These are phyloP conservation scores for Thalassoma bifasciatum DNA, from an alignment of 2,113 vertebrate species.

Conservation along the genomic window DNA sequence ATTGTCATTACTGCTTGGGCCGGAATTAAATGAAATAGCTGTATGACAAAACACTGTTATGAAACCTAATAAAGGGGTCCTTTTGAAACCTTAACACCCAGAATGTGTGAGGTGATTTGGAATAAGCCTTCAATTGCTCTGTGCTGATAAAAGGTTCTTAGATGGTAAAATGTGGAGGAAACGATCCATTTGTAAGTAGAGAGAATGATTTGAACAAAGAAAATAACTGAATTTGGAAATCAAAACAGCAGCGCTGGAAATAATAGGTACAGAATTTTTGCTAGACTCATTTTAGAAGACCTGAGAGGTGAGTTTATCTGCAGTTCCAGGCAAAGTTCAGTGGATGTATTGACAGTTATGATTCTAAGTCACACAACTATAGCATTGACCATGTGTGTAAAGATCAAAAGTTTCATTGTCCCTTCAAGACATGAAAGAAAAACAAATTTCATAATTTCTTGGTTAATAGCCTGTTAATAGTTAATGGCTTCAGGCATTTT, in stretches of 20 bases:
- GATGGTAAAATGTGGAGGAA: background rate
- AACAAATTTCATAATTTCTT: no score
- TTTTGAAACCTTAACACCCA: background rate
- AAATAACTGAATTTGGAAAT: background rate
- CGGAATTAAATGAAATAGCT: constrained; percentile 6
- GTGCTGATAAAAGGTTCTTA: background rate
- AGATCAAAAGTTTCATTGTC: no score
- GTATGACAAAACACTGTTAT: background rate
- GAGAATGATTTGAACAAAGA: background rate
- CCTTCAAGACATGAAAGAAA: no score
- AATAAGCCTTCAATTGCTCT: constrained; percentile 4
- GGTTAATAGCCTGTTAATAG: no score
- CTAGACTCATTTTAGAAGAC: background rate
- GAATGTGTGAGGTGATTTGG: background rate
- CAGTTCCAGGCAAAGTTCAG: background rate
- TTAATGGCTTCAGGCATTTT: no score
- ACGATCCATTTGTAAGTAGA: background rate
- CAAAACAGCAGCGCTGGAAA: background rate
- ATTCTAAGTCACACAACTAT: no score
- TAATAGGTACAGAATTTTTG: constrained; percentile 5
- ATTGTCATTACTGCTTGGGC: background rate
- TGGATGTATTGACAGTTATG: no score
- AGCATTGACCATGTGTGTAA: no score
- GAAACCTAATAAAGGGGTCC: background rate
- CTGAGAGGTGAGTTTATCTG: background rate